Conservation (phyloP, 2,113 vertebrate genomes). For the Carassius gibelio region DNA sequence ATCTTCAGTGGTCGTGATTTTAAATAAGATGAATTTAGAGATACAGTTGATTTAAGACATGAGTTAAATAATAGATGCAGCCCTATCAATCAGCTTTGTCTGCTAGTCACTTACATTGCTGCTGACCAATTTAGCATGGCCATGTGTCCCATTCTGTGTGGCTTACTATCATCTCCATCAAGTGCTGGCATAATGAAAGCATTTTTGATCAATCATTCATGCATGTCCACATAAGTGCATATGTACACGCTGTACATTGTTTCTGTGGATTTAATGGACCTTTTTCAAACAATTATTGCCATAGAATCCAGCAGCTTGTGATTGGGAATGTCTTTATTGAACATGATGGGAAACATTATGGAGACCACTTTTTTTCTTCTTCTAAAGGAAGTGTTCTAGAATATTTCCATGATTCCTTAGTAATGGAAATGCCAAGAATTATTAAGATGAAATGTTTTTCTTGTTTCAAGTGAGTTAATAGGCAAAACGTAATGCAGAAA, state of each 20-base stretch:
- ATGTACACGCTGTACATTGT: conserved; percentile 46
- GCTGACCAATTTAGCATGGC: conserved; percentile 66
- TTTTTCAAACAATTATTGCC: conserved; percentile 63
- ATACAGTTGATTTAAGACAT: neutral
- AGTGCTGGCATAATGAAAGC: conserved; percentile 51
- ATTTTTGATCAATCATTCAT: conserved; percentile 56
- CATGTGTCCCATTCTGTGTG: conserved; percentile 60
- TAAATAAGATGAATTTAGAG: neutral
- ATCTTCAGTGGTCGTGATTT: neutral
- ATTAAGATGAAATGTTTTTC: neutral
- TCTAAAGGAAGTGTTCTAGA: neutral
- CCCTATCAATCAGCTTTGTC: conserved; percentile 39
- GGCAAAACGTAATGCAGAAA: neutral
- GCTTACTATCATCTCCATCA: conserved; percentile 68
- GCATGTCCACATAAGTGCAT: conserved; percentile 63
- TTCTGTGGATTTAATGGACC: conserved; percentile 63
- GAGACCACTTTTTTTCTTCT: neutral
- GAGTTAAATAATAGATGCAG: conserved; percentile 32
- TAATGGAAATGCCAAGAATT: neutral
- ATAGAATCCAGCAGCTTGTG: conserved; percentile 58
- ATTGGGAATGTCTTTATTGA: conserved; percentile 41
- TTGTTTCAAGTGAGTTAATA: neutral
- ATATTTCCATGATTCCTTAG: neutral
- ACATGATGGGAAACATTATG: conserved; percentile 33
- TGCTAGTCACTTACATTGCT: conserved; percentile 1